Evolutionary conservation across 2,888 invertebrate genomes (phyloP).

Genomic region (Phyllotreta striolata): DNA sequence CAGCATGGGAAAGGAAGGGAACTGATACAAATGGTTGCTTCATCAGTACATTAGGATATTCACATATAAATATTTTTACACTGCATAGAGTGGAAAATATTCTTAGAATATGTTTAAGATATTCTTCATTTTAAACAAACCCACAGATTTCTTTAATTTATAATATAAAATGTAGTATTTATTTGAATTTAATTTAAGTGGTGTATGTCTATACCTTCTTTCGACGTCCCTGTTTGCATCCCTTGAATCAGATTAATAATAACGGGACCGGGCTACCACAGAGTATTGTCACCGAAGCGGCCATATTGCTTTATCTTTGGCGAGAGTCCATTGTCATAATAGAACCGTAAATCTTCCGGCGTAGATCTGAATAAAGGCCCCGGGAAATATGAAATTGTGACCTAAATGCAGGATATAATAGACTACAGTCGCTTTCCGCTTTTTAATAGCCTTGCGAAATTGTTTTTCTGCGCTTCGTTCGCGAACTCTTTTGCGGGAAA

Average conservation of each 20-base stretch:
- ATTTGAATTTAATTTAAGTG: no score
- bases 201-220: conserved; percentile 1
- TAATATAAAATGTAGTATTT: no score
- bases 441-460: conserved; percentile 3
- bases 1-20: conserved; percentile 18
- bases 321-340: conserved; percentile 55
- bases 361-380: conserved; percentile 55
- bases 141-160: no score
- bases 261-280: conserved; percentile 54
- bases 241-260: conserved; percentile 54
- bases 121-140: no score
- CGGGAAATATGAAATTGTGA: conserved; percentile 54
- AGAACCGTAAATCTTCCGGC: conserved; percentile 51
- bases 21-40: background rate
- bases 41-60: no score
- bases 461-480: background rate
- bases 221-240: conserved; percentile 26
- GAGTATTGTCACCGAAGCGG: conserved; percentile 55
- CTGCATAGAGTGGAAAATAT: no score
- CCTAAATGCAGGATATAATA: conserved; percentile 50
- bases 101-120: no score
- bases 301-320: conserved; percentile 54
- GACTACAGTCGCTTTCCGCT: conserved; percentile 36
- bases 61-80: no score
- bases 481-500: background rate